A percentile compares a stretch with the other conserved stretches of the same genome.
Conservation (phyloP, 2,113 vertebrate genomes). For the Mus pahari region DNA sequence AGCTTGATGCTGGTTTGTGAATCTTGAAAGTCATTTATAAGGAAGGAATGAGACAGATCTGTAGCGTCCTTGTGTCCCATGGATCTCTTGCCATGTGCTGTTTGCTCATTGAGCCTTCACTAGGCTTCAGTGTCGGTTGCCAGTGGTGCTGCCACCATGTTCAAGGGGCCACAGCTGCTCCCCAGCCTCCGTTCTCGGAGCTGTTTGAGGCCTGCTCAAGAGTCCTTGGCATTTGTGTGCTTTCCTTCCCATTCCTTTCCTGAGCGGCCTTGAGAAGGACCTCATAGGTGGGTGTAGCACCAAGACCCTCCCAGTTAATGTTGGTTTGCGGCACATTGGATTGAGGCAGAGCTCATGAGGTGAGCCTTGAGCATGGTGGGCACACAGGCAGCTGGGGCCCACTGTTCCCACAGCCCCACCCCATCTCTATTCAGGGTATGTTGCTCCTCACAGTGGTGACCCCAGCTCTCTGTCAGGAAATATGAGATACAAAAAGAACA, state of each 20-base stretch:
- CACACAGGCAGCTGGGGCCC: rapidly evolving
- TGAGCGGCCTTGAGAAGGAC: neutral
- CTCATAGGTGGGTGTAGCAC: neutral
- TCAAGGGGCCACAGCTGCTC: neutral
- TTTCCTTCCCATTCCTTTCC: neutral
- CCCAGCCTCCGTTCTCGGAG: neutral
- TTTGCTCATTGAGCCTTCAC: neutral
- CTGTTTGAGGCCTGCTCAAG: neutral
- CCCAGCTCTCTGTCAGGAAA: neutral
- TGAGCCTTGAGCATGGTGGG: neutral
- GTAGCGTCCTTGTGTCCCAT: neutral
- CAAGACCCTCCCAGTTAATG: neutral
- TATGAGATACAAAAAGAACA: neutral
- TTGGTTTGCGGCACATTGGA: neutral
- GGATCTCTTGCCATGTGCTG: neutral
- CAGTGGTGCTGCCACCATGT: neutral
- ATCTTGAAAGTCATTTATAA: neutral
- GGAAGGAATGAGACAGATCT: neutral
- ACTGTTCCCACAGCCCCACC: neutral
- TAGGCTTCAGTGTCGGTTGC: neutral
- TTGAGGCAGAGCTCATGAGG: neutral
- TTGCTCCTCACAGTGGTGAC: neutral
- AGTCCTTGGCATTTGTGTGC: neutral
- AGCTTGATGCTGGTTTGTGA: neutral
- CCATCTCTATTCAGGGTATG: too few species aligned